A percentile compares a stretch with the other conserved stretches of the same genome.
phyloP scores from a whole-genome alignment of 2,888 invertebrate genomes.

The Mechanitis messenoides region DNA sequence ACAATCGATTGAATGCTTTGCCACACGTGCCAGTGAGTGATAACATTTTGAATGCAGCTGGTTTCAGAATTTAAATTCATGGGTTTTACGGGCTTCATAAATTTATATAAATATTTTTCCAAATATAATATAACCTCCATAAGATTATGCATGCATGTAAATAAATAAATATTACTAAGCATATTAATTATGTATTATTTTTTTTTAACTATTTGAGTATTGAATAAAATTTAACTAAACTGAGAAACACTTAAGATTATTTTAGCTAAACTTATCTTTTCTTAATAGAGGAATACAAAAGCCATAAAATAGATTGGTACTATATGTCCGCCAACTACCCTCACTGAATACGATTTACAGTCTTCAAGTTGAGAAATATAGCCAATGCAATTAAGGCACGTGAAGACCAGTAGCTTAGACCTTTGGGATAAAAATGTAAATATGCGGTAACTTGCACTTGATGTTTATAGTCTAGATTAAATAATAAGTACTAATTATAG shows the following conservation, averaged over 20 bases:
- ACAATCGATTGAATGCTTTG: conserved; percentile 9
- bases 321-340: neutral
- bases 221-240: no score
- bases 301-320: conserved; percentile 1
- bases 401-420: neutral
- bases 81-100: no score
- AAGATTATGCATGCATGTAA: no score
- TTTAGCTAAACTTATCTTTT: neutral
- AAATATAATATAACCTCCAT: no score
- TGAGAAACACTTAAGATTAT: neutral
- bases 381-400: neutral
- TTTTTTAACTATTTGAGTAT: no score
- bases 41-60: neutral
- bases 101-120: no score
- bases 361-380: conserved; percentile 5
- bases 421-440: neutral
- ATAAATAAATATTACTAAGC: no score
- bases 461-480: no score
- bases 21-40: neutral
- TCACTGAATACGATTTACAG: conserved; percentile 3
- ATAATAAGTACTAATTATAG: no score
- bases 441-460: no score
- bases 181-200: no score
- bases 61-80: neutral
- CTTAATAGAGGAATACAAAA: conserved; percentile 1